These are phyloP conservation scores for Dysidea cf. avara DNA, from an alignment of 37 sponge, comb jelly and placozoan genomes.

Conservation along the genomic window DNA sequence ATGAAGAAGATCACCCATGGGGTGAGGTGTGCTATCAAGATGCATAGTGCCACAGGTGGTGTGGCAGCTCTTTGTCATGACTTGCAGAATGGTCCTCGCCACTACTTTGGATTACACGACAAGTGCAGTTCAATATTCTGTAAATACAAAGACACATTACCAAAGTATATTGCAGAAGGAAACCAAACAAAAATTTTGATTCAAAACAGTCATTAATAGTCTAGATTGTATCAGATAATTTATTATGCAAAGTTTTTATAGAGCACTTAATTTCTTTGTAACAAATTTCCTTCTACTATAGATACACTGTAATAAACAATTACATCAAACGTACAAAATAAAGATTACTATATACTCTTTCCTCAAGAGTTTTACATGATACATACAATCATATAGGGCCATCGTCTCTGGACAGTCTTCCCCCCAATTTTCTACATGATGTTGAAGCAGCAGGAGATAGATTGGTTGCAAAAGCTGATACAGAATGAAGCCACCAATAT, in stretches of 20 bases:
- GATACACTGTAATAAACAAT: too few relatives aligned
- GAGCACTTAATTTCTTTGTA: too few relatives aligned
- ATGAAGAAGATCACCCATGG: conserved; percentile 12
- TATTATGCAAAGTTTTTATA: too few relatives aligned
- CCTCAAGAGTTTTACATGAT: too few relatives aligned
- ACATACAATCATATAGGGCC: background rate
- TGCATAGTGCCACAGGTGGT: conserved; percentile 16
- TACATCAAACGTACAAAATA: too few relatives aligned
- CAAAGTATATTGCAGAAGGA: background rate
- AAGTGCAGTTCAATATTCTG: conserved; percentile 17
- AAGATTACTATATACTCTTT: too few relatives aligned
- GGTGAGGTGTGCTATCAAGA: conserved; percentile 13
- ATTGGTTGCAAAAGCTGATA: background rate
- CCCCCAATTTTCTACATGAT: background rate
- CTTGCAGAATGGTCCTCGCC: conserved; percentile 15
- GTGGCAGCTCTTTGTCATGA: conserved; percentile 2
- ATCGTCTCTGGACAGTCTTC: background rate
- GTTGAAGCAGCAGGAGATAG: conserved; percentile 7
- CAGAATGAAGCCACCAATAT: background rate
- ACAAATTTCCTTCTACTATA: too few relatives aligned
- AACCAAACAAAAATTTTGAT: too few relatives aligned
- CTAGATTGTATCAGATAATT: too few relatives aligned
- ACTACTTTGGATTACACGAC: conserved; percentile 15
- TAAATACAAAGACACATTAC: background rate
- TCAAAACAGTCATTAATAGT: too few relatives aligned